These are phyloP conservation scores for Cordilura impudica DNA, from an alignment of 2,888 invertebrate species.

Conservation along the genomic window DNA sequence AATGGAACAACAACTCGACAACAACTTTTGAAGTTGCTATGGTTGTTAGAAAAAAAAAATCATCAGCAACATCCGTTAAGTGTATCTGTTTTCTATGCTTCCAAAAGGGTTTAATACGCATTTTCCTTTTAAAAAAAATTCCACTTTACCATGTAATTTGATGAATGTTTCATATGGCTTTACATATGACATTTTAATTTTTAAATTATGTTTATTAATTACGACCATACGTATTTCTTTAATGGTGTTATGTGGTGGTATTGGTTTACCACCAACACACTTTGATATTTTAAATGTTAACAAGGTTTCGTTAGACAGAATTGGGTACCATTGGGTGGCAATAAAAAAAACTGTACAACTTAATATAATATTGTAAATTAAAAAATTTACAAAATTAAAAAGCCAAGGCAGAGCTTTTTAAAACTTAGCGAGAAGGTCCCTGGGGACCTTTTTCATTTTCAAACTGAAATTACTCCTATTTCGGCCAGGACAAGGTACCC, in stretches of 20 bases:
- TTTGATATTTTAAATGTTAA: slow-evolving; percentile 8
- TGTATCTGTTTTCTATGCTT: slow-evolving; percentile 39
- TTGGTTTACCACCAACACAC: slow-evolving; percentile 47
- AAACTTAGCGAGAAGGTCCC: too few species aligned
- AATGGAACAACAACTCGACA: slow-evolving; percentile 45
- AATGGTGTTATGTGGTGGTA: slow-evolving; percentile 46
- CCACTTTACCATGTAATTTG: slow-evolving; percentile 25
- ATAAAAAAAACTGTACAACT: too few species aligned
- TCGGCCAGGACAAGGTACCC: too few species aligned
- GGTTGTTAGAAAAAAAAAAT: slow-evolving; percentile 38
- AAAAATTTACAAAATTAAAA: too few species aligned
- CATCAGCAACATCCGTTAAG: slow-evolving; percentile 4
- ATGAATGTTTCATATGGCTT: slow-evolving; percentile 41
- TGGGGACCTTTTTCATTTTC: too few species aligned
- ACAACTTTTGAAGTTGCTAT: slow-evolving; percentile 47
- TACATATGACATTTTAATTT: slow-evolving; percentile 65
- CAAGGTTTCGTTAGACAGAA: slow-evolving; percentile 2
- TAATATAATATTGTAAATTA: too few species aligned
- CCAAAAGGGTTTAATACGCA: slow-evolving; percentile 32
- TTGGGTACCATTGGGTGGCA: too few species aligned
- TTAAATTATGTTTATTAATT: slow-evolving; percentile 69
- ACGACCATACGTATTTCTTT: slow-evolving; percentile 62
- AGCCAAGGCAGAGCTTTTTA: too few species aligned
- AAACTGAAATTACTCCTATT: too few species aligned
- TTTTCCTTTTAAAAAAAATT: neutral